Percentiles rank a stretch among this genome's conserved stretches.
Conservation (phyloP, 2,888 invertebrate species). For the Trachelus tabidus region DNA sequence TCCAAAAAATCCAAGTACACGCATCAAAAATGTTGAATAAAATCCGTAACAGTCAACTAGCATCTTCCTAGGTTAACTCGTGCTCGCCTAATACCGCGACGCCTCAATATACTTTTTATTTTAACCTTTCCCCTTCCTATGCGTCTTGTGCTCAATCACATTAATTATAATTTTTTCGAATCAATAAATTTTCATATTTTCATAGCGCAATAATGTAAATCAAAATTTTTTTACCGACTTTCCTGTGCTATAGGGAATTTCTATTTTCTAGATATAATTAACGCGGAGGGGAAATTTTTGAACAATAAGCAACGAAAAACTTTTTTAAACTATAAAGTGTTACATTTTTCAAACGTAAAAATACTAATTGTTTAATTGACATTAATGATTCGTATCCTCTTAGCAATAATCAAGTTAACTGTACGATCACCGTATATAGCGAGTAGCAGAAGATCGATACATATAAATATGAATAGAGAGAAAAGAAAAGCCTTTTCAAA, state of each 20-base stretch:
- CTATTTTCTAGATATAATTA: background rate
- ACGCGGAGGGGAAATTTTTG: background rate
- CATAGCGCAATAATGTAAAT: background rate
- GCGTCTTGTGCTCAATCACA: background rate
- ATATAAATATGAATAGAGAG: background rate
- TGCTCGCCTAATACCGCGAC: background rate
- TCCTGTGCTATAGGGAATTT: background rate
- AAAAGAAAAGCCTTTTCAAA: background rate
- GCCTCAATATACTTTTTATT: background rate
- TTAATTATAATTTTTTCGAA: background rate
- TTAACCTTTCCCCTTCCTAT: background rate
- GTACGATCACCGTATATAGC: background rate
- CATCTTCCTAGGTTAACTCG: conserved; percentile 1
- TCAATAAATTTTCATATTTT: background rate
- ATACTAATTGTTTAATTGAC: background rate
- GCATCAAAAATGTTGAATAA: background rate
- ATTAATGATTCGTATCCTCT: background rate
- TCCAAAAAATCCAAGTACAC: background rate
- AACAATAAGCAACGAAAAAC: background rate
- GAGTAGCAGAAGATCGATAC: background rate
- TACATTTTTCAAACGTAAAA: background rate
- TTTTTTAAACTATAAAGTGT: background rate
- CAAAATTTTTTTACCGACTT: background rate
- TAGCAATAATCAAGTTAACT: background rate
- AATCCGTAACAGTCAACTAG: conserved; percentile 1